These are phyloP conservation scores for Podargus strigoides DNA, from an alignment of 2,797 vertebrate genomes.

Conservation along the genomic window DNA sequence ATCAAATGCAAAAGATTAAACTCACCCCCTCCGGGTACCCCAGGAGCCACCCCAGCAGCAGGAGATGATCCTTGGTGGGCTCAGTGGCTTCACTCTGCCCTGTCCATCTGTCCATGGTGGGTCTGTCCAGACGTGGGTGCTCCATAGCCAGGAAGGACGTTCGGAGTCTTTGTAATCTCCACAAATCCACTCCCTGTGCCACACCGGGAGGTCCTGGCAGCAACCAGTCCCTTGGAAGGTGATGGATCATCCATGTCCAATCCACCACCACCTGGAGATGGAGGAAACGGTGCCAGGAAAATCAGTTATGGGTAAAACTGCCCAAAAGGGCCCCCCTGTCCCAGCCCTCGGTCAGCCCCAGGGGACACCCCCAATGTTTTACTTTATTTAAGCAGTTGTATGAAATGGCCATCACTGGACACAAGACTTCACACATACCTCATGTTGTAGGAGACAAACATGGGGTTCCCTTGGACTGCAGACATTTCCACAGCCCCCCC, in stretches of 20 bases:
- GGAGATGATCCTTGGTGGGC: neutral
- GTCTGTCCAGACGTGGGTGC: neutral
- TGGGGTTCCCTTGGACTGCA: neutral
- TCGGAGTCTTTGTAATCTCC: neutral
- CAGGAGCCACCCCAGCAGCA: accelerated
- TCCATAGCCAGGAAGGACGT: accelerated
- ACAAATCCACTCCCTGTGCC: neutral
- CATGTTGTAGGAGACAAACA: neutral
- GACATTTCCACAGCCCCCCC: neutral
- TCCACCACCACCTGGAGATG: neutral
- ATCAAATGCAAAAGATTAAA: neutral
- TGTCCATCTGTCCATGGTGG: accelerated
- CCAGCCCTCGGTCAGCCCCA: accelerated
- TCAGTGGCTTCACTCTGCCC: neutral
- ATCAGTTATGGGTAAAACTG: accelerated
- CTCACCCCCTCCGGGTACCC: neutral
- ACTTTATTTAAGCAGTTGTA: neutral
- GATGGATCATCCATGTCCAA: accelerated
- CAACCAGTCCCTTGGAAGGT: accelerated
- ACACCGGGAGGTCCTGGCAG: accelerated
- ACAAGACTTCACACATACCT: accelerated
- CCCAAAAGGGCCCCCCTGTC: accelerated
- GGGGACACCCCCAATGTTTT: accelerated
- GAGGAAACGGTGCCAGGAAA: neutral
- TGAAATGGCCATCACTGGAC: accelerated